Evolutionary conservation across 2,113 vertebrate genomes (phyloP).

Genomic region (Antigone vipio): DNA sequence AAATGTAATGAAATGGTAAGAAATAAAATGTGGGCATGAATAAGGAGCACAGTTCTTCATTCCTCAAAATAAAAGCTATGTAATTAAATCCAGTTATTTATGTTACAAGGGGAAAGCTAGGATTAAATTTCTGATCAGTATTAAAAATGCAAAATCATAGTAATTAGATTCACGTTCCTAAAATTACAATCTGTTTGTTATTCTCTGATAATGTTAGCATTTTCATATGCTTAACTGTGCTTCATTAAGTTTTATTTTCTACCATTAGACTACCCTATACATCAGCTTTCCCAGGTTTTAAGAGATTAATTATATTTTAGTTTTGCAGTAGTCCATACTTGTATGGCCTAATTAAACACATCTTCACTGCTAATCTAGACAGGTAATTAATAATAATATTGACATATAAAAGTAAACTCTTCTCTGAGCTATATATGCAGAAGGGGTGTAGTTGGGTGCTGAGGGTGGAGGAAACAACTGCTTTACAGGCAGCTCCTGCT

Average conservation of each 20-base stretch:
- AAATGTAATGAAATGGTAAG: not conserved
- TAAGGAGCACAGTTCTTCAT: not conserved
- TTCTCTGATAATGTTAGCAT: constrained; percentile 40
- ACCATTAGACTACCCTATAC: not conserved
- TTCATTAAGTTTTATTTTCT: constrained; percentile 56
- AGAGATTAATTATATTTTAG: constrained; percentile 40
- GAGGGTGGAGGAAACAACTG: not conserved
- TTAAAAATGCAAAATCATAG: constrained; percentile 20
- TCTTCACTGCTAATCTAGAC: constrained; percentile 16
- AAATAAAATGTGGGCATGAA: not conserved
- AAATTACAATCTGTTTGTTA: constrained; percentile 43
- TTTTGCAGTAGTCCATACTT: not conserved
- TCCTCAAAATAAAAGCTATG: not conserved
- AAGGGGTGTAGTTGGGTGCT: not conserved
- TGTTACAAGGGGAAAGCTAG: not conserved
- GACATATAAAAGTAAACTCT: not conserved
- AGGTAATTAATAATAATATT: constrained; percentile 47
- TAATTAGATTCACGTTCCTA: constrained; percentile 47
- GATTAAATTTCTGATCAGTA: constrained; percentile 1
- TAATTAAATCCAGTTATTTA: constrained; percentile 4
- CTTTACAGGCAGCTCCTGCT: not conserved
- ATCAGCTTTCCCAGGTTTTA: constrained; percentile 6
- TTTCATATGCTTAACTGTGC: constrained; percentile 10
- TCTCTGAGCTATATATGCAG: not conserved
- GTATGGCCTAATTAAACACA: constrained; percentile 29